phyloP scores from a whole-genome alignment of 2,113 vertebrate genomes.

The Hippoglossus stenolepis region DNA sequence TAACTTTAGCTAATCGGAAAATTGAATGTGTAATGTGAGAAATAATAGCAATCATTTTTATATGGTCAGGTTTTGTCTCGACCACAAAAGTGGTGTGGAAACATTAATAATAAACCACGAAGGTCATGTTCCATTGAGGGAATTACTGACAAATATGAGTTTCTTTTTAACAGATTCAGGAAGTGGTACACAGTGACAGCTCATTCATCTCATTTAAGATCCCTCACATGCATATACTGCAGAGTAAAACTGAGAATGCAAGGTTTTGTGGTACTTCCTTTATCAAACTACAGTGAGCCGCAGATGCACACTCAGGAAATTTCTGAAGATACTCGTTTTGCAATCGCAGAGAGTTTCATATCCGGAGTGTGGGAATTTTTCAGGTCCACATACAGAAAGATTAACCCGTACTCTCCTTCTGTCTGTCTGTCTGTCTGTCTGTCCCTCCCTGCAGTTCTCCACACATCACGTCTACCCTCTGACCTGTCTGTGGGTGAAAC shows the following conservation, averaged over 20 bases:
- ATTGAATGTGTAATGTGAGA: background rate
- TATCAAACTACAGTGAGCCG: background rate
- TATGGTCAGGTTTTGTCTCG: background rate
- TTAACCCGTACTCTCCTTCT: slow-evolving; percentile 12
- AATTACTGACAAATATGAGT: no score
- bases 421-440: background rate
- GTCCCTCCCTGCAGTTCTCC: slow-evolving; percentile 87
- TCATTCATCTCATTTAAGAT: background rate
- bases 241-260: background rate
- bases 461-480: slow-evolving; percentile 92
- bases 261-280: background rate
- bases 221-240: background rate
- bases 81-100: background rate
- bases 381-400: background rate
- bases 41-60: background rate
- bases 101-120: background rate
- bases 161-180: background rate
- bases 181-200: background rate
- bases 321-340: background rate
- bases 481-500: slow-evolving; percentile 93
- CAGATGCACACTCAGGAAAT: background rate
- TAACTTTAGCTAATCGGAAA: background rate
- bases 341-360: background rate
- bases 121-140: background rate
- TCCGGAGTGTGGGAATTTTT: slow-evolving; percentile 9